Conservation (phyloP, 2,888 invertebrate genomes). For the Leptinotarsa tumamoca region DNA sequence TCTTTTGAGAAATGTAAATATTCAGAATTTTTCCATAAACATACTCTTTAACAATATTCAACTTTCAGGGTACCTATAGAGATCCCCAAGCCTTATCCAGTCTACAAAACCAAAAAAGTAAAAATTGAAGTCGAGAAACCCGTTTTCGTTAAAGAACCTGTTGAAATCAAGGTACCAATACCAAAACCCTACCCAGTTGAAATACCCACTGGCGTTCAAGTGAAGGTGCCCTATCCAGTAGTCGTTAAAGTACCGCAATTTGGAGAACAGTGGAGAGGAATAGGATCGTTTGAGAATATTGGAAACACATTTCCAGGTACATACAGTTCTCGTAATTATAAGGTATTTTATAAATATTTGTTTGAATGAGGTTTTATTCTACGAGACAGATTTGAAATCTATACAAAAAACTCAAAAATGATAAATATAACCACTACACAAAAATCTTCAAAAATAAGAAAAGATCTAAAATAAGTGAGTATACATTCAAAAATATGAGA, state of each 20-base stretch:
- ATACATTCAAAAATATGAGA: too few relatives aligned
- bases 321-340: not conserved
- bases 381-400: too few relatives aligned
- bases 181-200: conserved; percentile 52
- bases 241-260: conserved; percentile 39
- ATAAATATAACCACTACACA: too few relatives aligned
- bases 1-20: too few relatives aligned
- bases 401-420: too few relatives aligned
- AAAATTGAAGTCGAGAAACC: conserved; percentile 54
- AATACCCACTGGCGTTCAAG: conserved; percentile 52
- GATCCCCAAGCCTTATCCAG: conserved; percentile 59
- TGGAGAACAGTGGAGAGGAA: conserved; percentile 8
- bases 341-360: not conserved
- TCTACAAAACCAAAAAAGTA: conserved; percentile 51
- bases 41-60: not conserved
- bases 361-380: not conserved
- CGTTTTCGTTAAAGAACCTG: conserved; percentile 54
- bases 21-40: too few relatives aligned
- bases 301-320: not conserved
- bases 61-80: conserved; percentile 46
- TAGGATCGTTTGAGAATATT: not conserved
- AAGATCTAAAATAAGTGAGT: too few relatives aligned
- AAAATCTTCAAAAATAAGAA: too few relatives aligned
- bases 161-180: conserved; percentile 52
- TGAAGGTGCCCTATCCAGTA: conserved; percentile 52